phyloP scores from a whole-genome alignment of 2,113 vertebrate species.

The Elgaria multicarinata region DNA sequence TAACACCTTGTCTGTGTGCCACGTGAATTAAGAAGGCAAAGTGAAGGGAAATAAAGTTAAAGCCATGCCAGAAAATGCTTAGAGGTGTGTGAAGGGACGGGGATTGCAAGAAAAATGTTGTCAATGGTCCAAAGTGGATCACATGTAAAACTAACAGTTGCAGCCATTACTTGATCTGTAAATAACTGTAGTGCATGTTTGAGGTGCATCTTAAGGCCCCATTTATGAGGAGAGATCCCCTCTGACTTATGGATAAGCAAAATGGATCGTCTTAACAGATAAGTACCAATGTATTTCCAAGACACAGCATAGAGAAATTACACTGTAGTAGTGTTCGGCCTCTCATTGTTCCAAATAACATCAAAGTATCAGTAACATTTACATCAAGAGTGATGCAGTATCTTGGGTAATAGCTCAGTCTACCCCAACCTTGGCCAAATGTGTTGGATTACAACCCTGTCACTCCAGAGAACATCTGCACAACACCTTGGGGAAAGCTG shows the following conservation, averaged over 20 bases:
- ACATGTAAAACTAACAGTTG: background rate
- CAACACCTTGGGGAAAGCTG: no score
- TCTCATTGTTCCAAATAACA: background rate
- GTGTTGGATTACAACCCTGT: no score
- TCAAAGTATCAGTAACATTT: background rate
- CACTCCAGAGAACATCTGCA: no score
- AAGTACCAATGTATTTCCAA: background rate
- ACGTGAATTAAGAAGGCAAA: background rate
- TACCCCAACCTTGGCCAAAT: no score
- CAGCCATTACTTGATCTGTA: background rate
- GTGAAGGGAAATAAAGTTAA: background rate
- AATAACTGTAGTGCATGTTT: background rate
- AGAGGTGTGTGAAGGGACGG: background rate
- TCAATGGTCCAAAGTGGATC: background rate
- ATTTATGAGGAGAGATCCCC: background rate
- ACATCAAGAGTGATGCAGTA: background rate
- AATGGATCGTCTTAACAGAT: conserved; percentile 22
- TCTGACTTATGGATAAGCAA: conserved; percentile 4
- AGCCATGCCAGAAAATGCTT: background rate
- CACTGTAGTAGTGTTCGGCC: background rate
- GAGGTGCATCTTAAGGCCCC: background rate
- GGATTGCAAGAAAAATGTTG: background rate
- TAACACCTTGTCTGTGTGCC: background rate
- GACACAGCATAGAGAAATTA: background rate
- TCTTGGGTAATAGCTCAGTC: background rate